Evolutionary conservation across 2,113 vertebrate genomes (phyloP), one percentile per base, ranked within the genome.

Genomic region (Bambusicola thoracicus): DNA sequence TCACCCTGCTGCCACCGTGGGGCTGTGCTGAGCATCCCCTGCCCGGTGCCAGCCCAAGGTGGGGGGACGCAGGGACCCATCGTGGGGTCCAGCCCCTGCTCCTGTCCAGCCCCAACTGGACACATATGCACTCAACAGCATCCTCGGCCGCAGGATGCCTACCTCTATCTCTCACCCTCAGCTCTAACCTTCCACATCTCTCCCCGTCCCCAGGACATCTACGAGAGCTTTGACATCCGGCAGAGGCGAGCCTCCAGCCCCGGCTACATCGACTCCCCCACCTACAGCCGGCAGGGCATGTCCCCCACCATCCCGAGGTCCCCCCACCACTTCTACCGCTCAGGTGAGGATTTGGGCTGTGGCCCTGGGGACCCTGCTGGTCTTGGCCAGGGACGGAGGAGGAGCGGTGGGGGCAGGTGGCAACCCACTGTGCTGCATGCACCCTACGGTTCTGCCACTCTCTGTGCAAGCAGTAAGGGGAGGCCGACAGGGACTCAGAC

Each of bases 211-310:
- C 87, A 99, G 99, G 99, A 99, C 95, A 98, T 99, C 95, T 99
- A 98, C 10, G 98, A 99, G 96, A 98, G 98, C 94, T 97, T 99
- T 91, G 99, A 99, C 94, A 98, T 98, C 13, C 98, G 98, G 77
- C 99, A 99, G 97, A 98, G 98, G 81, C 96, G 98, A 77, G 99
- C 98, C 81, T 99, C 99, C 96, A 99, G 99, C 97, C 99, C 99
- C 1, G 98, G 99, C 56, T 99, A 99, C 95, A 99, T 99, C 11
- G 99, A 99, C 97, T 99, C 99, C 5, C 99, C 99, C 29, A 98
- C 98, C 22, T 99, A 98, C 94, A 98, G 98, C 94, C 98, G 98
- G 46, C 99, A 99, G 90, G 98, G 99, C 97, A 98, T 99, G 98
- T 99, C 99, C 46, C 99, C 99, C 95, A 98, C 99, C 94, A 98